Evolutionary conservation across 1,140 invertebrate genomes (phyloP), one percentile per base, ranked within the genome.

Genomic region (Ooceraea biroi): DNA sequence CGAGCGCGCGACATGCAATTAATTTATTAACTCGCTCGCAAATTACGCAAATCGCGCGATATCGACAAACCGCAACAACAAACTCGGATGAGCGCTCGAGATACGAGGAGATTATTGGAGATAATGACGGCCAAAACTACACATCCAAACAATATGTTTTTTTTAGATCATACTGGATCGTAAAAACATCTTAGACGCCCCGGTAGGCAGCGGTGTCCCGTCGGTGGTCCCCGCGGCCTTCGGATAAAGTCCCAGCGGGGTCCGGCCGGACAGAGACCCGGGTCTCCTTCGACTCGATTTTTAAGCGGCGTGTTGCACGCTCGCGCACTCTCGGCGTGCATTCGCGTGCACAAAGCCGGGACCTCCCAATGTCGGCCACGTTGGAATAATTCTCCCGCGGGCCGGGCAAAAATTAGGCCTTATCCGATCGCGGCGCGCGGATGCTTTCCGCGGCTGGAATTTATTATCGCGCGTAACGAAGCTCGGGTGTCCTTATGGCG

Each of bases 21-120:
- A 82, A 85, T 80, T 80, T 61, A 69, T 88, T 66, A 46, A 71
- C 60, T 80, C 41, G 44, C 17, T 50, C 27, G 36, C n/a, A 61
- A 82, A 82, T 71, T 74, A 50, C 44, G 58, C 14, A 55, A 48
- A 36, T 36, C 27, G 44, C 12, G 25, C 41, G 58, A 82, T 60
- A 74, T 82, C 44, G 44, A 14, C 19, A 60, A 10, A 12, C 60
- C 61, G 25, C n/a, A 4, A 58, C 41, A 36, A 46, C 30, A 12
- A 60, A 27, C 1, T 72, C 44, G 22, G 63, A 66, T 68, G n/a
- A n/a, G n/a, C n/a, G n/a, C n/a, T n/a, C 19, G 36, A 78, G 30
- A 7, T 44, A 22, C 1, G n/a, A n/a, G n/a, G n/a, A n/a, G n/a
- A n/a, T n/a, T n/a, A n/a, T 1, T 36, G 5, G 60, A 10, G 22